A percentile compares a stretch with the other conserved stretches of the same genome.
These are phyloP conservation scores for Eutrigla gurnardus DNA, from an alignment of 2,797 vertebrate species.

Conservation along the genomic window DNA sequence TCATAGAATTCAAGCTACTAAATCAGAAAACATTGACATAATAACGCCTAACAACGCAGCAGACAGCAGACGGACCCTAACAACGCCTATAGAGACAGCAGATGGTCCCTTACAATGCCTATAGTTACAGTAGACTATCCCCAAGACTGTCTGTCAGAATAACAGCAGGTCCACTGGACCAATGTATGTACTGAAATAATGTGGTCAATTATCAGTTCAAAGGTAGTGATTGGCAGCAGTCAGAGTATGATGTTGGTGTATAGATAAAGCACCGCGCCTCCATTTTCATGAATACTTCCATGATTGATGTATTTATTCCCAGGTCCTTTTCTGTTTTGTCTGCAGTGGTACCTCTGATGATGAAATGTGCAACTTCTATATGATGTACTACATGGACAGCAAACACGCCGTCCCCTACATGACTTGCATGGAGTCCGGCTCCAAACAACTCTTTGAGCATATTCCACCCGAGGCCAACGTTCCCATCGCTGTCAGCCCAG, in stretches of 20 bases:
- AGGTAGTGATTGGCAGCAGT: not conserved
- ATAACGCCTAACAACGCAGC: too few relatives aligned
- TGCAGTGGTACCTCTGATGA: slow-evolving; percentile 91
- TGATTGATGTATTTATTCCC: not conserved
- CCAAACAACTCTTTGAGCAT: slow-evolving; percentile 86
- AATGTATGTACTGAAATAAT: not conserved
- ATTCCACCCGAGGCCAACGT: slow-evolving; percentile 92
- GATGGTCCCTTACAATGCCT: too few relatives aligned
- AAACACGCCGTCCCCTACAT: slow-evolving; percentile 90
- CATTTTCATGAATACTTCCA: not conserved
- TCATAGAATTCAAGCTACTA: too few relatives aligned
- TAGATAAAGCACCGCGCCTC: not conserved
- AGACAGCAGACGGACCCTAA: too few relatives aligned
- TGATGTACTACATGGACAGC: slow-evolving; percentile 99
- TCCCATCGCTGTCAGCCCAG: slow-evolving; percentile 87
- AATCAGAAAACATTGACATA: too few relatives aligned
- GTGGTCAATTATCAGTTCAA: not conserved
- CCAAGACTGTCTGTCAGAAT: too few relatives aligned
- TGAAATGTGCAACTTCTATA: slow-evolving; percentile 99
- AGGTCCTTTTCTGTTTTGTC: slow-evolving; percentile 4
- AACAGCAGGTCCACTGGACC: too few relatives aligned
- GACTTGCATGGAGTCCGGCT: slow-evolving; percentile 89
- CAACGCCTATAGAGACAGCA: too few relatives aligned
- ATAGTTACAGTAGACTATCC: too few relatives aligned
- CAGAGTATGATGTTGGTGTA: not conserved